Conservation (phyloP, 2,888 invertebrate species). For the Caenorhabditis sulstoni region DNA sequence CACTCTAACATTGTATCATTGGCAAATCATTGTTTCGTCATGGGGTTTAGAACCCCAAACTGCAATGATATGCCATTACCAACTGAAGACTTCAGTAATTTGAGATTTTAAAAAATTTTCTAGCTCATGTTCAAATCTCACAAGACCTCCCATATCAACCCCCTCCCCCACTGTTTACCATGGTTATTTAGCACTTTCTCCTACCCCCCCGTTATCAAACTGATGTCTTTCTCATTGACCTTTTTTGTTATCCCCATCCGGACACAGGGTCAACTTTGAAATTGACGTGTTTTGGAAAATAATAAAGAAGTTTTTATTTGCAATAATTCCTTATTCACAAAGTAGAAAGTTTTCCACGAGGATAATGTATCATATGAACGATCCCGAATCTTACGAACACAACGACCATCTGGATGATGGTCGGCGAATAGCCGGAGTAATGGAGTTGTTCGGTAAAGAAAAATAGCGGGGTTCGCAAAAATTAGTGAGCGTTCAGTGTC, state of each 20-base stretch:
- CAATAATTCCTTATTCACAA: neutral
- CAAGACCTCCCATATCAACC: neutral
- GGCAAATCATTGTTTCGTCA: neutral
- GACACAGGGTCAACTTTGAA: neutral
- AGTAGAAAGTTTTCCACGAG: neutral
- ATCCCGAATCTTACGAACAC: slow-evolving; percentile 8
- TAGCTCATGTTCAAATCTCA: slow-evolving; percentile 44
- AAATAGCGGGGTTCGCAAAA: neutral
- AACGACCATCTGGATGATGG: neutral
- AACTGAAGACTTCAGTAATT: slow-evolving; percentile 14
- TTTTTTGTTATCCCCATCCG: slow-evolving; percentile 29
- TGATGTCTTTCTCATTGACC: slow-evolving; percentile 13
- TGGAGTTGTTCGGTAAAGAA: neutral
- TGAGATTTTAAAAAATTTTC: slow-evolving; percentile 35
- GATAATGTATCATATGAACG: slow-evolving; percentile 13
- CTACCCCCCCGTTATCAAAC: slow-evolving; percentile 3
- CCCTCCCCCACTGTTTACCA: slow-evolving; percentile 25
- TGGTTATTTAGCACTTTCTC: slow-evolving; percentile 22
- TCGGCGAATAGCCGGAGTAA: neutral
- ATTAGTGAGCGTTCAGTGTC: neutral
- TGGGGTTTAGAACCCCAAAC: neutral
- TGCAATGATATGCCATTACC: neutral
- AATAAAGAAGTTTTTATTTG: slow-evolving; percentile 42
- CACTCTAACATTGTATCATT: slow-evolving; percentile 50
- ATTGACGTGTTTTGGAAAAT: neutral